Evolutionary conservation across 1,140 invertebrate species (phyloP), one percentile per base, ranked within the genome.

Genomic region (Drosophila equinoxialis): DNA sequence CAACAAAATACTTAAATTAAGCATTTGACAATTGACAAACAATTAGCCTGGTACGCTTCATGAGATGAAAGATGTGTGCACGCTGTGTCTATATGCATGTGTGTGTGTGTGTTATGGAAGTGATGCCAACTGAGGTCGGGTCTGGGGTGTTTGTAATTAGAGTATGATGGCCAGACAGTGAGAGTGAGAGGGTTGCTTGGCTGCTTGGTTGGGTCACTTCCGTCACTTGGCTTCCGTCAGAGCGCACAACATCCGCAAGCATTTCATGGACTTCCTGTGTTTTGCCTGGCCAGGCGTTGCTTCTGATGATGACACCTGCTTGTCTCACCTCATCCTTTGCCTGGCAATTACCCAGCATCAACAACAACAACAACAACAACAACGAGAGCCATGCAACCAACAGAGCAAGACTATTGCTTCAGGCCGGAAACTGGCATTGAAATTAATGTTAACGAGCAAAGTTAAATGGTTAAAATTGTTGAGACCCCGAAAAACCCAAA

Each of bases 381-480:
- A 51, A 23, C 45, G 20, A 20, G 30, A 30, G 6, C 30, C 30
- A 30, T 30, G 30, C 30, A 30, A 30, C 30, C 45, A 51, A 51
- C 45, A 20, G 45, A 48, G 45, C 45, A 48, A 20, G 45, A 48
- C 17, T 23, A 51, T 10, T 20, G 45, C 45, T 37, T 7, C 59
- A 17, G 59, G 71, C 64, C 69, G 77, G 74, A 77, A 79, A 69
- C 74, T 68, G 77, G 54, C 66, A 66, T 59, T 65, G 61, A 79
- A 77, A 79, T 79, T 79, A 79, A 79, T 77, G 74, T 76, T 79
- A 79, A 79, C 77, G 77, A 79, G 77, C 61, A 67, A 79, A 79
- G 69, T 77, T 76, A 79, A 79, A 79, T 79, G 73, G 23, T 77
- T 77, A 73, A 79, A 51, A 79, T 77, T 79, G 68, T 59, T 59